Evolutionary conservation across 2,797 vertebrate genomes (phyloP).

Genomic region (Gastrophryne carolinensis): DNA sequence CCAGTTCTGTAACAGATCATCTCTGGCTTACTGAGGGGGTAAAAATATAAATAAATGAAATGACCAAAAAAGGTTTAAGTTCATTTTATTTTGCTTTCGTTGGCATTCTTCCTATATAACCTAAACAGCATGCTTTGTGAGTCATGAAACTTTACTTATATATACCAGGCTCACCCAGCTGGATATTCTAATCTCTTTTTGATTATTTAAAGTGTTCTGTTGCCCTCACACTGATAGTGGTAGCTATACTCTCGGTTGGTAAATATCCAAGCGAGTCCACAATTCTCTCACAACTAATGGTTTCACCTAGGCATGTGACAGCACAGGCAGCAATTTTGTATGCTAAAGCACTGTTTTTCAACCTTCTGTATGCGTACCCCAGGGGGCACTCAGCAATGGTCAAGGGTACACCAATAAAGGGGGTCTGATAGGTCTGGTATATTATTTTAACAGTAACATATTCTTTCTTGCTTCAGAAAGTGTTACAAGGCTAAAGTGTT

Average conservation of each 20-base stretch:
- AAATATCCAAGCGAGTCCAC: background rate
- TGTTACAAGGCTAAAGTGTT: too few species aligned
- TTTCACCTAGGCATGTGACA: background rate
- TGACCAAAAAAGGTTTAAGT: background rate
- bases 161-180: background rate
- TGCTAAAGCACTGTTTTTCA: background rate
- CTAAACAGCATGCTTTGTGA: background rate
- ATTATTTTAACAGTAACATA: too few species aligned
- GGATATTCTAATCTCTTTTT: background rate
- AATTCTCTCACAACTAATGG: background rate
- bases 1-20: conserved; percentile 52
- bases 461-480: too few species aligned
- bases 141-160: background rate
- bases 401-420: too few species aligned
- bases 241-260: background rate
- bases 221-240: background rate
- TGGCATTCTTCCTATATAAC: background rate
- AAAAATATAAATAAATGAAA: conserved; percentile 4
- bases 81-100: background rate
- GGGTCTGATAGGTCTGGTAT: too few species aligned
- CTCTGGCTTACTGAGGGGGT: conserved; percentile 14
- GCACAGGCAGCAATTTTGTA: background rate
- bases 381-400: too few species aligned
- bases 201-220: background rate
- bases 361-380: too few species aligned